Conservation (phyloP, 1,140 invertebrate species). For the Drosophila pruinosa region DNA sequence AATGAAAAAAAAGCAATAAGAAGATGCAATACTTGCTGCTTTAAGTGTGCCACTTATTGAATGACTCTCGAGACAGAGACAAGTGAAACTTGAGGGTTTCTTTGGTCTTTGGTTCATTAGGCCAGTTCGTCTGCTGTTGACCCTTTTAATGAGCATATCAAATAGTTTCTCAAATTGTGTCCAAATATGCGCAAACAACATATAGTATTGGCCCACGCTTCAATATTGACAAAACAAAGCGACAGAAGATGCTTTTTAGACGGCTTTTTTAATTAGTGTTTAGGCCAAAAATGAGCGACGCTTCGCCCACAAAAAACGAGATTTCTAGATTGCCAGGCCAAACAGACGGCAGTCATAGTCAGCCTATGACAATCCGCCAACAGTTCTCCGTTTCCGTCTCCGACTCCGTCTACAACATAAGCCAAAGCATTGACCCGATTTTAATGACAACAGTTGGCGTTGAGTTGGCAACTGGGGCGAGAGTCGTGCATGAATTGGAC, state of each 20-base stretch:
- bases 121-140: slow-evolving; percentile 29
- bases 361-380: slow-evolving; percentile 30
- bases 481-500: slow-evolving; percentile 20
- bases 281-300: neutral
- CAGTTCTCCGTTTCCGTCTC: slow-evolving; percentile 24
- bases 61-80: neutral
- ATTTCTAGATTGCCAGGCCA: slow-evolving; percentile 11
- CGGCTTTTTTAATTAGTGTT: slow-evolving; percentile 48
- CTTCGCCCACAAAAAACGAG: slow-evolving; percentile 2
- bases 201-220: slow-evolving; percentile 55
- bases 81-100: neutral
- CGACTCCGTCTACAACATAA: too few species aligned
- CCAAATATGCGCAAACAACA: slow-evolving; percentile 43
- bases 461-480: slow-evolving; percentile 51
- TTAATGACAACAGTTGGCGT: slow-evolving; percentile 53
- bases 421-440: slow-evolving; percentile 71
- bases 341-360: slow-evolving; percentile 23
- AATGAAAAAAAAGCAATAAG: neutral
- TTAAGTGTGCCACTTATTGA: neutral
- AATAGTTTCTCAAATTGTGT: slow-evolving; percentile 50
- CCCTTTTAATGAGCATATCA: slow-evolving; percentile 50
- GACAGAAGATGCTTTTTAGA: slow-evolving; percentile 14
- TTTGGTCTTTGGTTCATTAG: slow-evolving; percentile 17
- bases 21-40: neutral
- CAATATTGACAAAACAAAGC: slow-evolving; percentile 26